Conservation (phyloP, 2,113 vertebrate species). For the Hypanus sabinus region DNA sequence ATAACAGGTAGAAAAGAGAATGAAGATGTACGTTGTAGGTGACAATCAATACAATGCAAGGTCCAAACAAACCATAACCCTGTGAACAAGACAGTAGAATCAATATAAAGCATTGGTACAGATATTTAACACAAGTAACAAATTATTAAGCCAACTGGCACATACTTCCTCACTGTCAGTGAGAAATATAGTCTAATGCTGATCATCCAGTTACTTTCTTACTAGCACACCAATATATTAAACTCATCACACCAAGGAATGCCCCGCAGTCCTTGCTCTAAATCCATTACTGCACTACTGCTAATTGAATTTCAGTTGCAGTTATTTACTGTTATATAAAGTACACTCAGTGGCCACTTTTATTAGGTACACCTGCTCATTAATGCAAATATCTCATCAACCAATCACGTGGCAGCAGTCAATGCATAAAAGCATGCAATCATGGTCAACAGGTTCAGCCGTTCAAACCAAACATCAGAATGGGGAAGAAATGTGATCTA, state of each 20-base stretch:
- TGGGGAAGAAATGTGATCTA: too few relatives aligned
- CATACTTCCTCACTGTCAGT: background rate
- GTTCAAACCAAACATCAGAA: too few relatives aligned
- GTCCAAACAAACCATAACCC: constrained; percentile 94
- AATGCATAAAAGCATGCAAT: too few relatives aligned
- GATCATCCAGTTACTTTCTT: background rate
- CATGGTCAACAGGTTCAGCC: too few relatives aligned
- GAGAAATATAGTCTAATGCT: background rate
- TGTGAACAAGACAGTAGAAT: constrained; percentile 46
- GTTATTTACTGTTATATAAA: background rate
- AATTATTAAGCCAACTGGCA: too few relatives aligned
- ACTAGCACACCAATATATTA: background rate
- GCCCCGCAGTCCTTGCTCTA: background rate
- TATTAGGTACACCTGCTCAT: too few relatives aligned
- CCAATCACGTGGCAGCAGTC: too few relatives aligned
- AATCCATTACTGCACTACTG: background rate
- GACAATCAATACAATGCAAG: constrained; percentile 85
- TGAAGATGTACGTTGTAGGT: constrained; percentile 97
- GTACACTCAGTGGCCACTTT: too few relatives aligned
- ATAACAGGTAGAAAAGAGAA: constrained; percentile 89
- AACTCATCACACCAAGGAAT: background rate
- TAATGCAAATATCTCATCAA: too few relatives aligned
- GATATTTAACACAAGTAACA: background rate
- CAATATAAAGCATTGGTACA: background rate
- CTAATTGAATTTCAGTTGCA: background rate